Evolutionary conservation across 2,797 vertebrate species (phyloP).

Genomic region (Vespertilio murinus): DNA sequence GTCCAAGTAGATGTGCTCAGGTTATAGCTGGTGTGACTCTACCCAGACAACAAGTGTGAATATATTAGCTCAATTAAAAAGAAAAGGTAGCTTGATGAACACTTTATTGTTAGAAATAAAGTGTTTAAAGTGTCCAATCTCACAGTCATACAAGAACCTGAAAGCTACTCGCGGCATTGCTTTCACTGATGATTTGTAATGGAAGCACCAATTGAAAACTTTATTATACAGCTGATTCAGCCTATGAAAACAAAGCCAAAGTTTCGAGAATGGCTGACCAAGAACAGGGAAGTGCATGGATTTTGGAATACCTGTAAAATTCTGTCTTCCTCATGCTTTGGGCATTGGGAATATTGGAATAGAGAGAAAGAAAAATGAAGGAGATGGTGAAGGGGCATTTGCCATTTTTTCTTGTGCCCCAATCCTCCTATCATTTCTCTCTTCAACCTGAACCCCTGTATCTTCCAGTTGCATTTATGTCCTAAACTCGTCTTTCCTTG

Average conservation of each 20-base stretch:
- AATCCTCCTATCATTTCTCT: not conserved
- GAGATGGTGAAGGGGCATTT: not conserved
- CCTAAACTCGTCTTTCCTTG: no score
- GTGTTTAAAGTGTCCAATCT: constrained; percentile 55
- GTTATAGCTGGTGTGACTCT: not conserved
- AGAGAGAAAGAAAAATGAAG: not conserved
- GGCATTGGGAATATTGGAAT: rapidly evolving
- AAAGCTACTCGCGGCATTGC: constrained; percentile 35
- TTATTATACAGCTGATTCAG: not conserved
- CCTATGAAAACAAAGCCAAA: not conserved
- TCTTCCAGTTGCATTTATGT: no score
- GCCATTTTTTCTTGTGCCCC: not conserved
- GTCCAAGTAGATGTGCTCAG: not conserved
- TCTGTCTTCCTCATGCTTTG: not conserved
- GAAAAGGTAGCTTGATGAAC: constrained; percentile 70
- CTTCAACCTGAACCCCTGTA: no score
- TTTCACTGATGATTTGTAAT: constrained; percentile 47
- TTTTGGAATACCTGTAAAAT: not conserved
- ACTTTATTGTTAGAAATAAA: constrained; percentile 66
- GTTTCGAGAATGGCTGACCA: not conserved
- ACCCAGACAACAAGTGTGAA: constrained; percentile 60
- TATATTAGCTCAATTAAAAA: constrained; percentile 79
- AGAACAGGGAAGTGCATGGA: not conserved
- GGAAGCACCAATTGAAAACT: constrained; percentile 3
- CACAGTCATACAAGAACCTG: not conserved